Base-by-base conservation (phyloP, 2,888 invertebrate species). In the Zootermopsis nevadensis region DNA sequence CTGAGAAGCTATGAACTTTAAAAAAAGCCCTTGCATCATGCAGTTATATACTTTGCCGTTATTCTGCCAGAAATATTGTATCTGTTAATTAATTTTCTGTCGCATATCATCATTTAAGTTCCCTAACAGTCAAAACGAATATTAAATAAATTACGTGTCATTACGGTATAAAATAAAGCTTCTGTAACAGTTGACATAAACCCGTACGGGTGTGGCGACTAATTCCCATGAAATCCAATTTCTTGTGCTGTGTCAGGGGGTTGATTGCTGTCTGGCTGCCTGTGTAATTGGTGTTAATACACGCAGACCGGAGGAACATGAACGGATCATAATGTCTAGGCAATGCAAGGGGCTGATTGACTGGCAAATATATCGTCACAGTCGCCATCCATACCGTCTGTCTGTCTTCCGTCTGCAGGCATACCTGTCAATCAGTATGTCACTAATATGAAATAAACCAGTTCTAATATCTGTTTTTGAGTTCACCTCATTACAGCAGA, bases 311-410 rank as follows among this genome's bases (percentile, higher is more conserved):
- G 76, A 66, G 42, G 81, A 31, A 77, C 83, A 84, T 83, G 83
- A 85, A 81, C 84, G 84, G 83, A 69, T 82, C 83, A 84, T 83
- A 85, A 84, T 84, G 79, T 66, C 77, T 82, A 31, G 60, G 35
- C 83, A 84, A 83, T 85, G 82, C 74, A 83, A 66, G 79, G 77
- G 82, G 83, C 77, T 84, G 85, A 84, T 84, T 85, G 85, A 85
- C 84, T 83, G 83, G 83, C 84, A 85, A 85, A 85, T 81, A 85
- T 81, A 84, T 77, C 81, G 81, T 67, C 83, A 77, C 80, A 81
- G 77, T 83, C 83, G 77, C 66, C 74, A 74, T 74, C 72, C 24
- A 33, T 48, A 30, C 35, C 31, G 74, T 35, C 81, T 38, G 22
- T 69, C 31, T 55, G 42, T 33, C 79, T 66, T 77, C 4, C 33